Percentiles rank a stretch among this genome's conserved stretches.
phyloP scores from a whole-genome alignment of 2,888 invertebrate genomes.

The Argyra leucocephala region DNA sequence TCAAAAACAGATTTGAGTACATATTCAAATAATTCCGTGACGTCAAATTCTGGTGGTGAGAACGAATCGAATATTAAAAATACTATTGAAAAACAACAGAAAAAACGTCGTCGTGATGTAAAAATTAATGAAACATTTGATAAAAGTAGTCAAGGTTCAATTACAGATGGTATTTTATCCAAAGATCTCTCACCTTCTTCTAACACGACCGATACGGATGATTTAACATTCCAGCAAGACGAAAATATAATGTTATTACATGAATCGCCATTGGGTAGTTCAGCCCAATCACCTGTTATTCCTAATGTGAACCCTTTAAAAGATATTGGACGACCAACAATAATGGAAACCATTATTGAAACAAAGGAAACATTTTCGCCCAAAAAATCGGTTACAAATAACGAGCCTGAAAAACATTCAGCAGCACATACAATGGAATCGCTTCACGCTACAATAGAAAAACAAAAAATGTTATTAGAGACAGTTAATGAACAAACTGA shows the following conservation, averaged over 20 bases:
- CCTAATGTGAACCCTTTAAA: slow-evolving; percentile 21
- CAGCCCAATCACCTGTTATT: slow-evolving; percentile 8
- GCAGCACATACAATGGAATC: slow-evolving; percentile 37
- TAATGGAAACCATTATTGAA: slow-evolving; percentile 44
- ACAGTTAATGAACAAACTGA: slow-evolving; percentile 40
- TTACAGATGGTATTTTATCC: slow-evolving; percentile 41
- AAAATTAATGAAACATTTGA: slow-evolving; percentile 44
- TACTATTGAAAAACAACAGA: slow-evolving; percentile 26
- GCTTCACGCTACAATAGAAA: slow-evolving; percentile 38
- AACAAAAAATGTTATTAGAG: slow-evolving; percentile 41
- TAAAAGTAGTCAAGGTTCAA: slow-evolving; percentile 42
- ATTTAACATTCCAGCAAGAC: slow-evolving; percentile 43
- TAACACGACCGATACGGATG: slow-evolving; percentile 41
- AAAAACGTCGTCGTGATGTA: slow-evolving; percentile 39
- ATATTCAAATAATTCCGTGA: slow-evolving; percentile 33
- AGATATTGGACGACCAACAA: slow-evolving; percentile 34
- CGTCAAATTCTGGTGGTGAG: slow-evolving; percentile 29
- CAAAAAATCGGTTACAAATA: slow-evolving; percentile 31
- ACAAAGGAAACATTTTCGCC: slow-evolving; percentile 42
- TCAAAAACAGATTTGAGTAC: slow-evolving; percentile 41
- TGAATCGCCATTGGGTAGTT: slow-evolving; percentile 4
- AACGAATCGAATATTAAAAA: slow-evolving; percentile 19
- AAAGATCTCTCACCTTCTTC: slow-evolving; percentile 42
- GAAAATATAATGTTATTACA: slow-evolving; percentile 28
- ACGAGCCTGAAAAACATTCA: slow-evolving; percentile 21